A percentile compares a stretch with the other conserved stretches of the same genome.
Conservation (phyloP, 2,888 invertebrate species). For the Melipona beecheii region DNA sequence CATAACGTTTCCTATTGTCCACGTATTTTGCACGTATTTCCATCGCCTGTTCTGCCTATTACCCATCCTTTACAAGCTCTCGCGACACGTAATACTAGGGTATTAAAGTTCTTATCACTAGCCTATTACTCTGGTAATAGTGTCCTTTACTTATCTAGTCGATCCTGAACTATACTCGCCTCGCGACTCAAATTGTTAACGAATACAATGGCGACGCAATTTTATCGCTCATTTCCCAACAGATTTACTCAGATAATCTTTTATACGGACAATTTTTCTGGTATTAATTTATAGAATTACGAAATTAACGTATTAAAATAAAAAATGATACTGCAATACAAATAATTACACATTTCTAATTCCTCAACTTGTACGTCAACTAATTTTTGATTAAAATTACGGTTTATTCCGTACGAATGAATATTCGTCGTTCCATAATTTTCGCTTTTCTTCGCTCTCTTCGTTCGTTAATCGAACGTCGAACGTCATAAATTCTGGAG, state of each 20-base stretch:
- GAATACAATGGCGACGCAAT: background rate
- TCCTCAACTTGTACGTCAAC: background rate
- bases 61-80: slow-evolving; percentile 49
- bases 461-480: background rate
- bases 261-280: background rate
- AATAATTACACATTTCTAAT: background rate
- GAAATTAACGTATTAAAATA: background rate
- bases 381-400: background rate
- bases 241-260: background rate
- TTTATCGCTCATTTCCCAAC: background rate
- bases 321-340: background rate
- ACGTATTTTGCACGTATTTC: slow-evolving; percentile 17
- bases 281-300: background rate
- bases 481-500: slow-evolving; percentile 5
- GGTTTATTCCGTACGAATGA: background rate
- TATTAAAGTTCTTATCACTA: slow-evolving; percentile 73
- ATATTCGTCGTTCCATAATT: background rate
- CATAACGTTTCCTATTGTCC: slow-evolving; percentile 7
- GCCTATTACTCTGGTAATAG: slow-evolving; percentile 75
- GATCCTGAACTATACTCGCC: slow-evolving; percentile 19
- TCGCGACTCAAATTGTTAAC: background rate
- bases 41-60: slow-evolving; percentile 31
- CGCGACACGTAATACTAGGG: slow-evolving; percentile 60
- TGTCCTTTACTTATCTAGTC: slow-evolving; percentile 69
- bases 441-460: background rate